A percentile compares a stretch with the other conserved stretches of the same genome.
Evolutionary conservation across 2,113 vertebrate species (phyloP).

Genomic region (Chiloscyllium plagiosum): DNA sequence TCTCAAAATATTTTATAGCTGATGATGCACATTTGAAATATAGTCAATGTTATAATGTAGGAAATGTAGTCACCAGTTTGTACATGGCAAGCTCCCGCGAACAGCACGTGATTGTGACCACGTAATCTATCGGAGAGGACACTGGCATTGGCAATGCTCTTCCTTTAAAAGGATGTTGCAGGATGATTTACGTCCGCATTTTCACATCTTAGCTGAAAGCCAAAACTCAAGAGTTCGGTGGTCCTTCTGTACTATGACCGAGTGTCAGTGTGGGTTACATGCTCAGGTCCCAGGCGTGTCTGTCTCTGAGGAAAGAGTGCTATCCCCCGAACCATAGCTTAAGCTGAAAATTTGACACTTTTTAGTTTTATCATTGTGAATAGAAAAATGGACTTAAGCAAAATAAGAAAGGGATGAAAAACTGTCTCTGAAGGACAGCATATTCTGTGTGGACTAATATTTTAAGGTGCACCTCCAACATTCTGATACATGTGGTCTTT

Average conservation of each 20-base stretch:
- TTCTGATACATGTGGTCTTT: too few relatives aligned
- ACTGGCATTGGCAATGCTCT: background rate
- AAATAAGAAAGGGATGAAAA: background rate
- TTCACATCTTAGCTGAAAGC: background rate
- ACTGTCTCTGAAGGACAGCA: background rate
- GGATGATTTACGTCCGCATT: background rate
- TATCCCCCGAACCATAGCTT: background rate
- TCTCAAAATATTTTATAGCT: background rate
- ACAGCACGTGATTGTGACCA: background rate
- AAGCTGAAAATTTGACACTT: background rate
- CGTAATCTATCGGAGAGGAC: background rate
- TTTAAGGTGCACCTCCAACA: background rate
- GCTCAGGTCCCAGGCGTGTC: background rate
- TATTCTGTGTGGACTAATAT: background rate
- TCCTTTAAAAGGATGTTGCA: background rate
- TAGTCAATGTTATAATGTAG: background rate
- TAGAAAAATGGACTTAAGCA: background rate
- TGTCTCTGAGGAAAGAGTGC: background rate
- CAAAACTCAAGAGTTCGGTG: background rate
- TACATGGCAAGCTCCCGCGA: background rate
- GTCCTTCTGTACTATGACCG: too few relatives aligned
- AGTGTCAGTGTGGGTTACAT: background rate
- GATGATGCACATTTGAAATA: background rate
- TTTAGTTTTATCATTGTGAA: background rate
- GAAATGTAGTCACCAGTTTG: background rate